These are phyloP conservation scores for Dinocampus coccinellae DNA, from an alignment of 2,888 invertebrate species.

Conservation along the genomic window DNA sequence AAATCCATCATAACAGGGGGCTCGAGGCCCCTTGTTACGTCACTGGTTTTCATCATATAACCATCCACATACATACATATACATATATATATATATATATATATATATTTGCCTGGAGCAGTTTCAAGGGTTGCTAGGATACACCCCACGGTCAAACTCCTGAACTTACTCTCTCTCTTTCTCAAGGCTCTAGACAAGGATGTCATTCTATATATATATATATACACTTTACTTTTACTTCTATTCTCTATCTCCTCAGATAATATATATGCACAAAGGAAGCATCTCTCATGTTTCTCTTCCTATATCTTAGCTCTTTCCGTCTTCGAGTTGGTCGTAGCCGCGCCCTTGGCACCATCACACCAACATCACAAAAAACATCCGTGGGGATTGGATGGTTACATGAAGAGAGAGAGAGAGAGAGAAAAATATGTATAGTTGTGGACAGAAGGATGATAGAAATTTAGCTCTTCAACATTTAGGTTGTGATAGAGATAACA, in stretches of 20 bases:
- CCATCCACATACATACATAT: conserved; percentile 18
- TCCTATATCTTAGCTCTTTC: background rate
- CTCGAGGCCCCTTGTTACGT: conserved; percentile 31
- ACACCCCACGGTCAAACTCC: conserved; percentile 63
- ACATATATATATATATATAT: conserved; percentile 51
- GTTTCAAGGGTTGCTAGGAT: conserved; percentile 67
- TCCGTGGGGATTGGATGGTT: conserved; percentile 9
- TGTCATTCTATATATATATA: conserved; percentile 41
- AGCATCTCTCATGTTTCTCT: background rate
- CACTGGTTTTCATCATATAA: background rate
- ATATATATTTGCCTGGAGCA: conserved; percentile 56
- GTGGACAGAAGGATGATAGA: conserved; percentile 8
- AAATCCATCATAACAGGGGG: conserved; percentile 22
- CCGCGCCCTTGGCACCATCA: conserved; percentile 1
- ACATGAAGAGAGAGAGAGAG: no score
- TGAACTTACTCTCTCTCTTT: conserved; percentile 51
- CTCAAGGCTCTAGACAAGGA: conserved; percentile 48
- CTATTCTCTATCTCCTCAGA: conserved; percentile 15
- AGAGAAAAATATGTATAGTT: no score
- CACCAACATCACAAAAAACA: background rate
- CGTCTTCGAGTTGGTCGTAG: conserved; percentile 3
- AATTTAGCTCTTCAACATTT: conserved; percentile 19
- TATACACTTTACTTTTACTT: conserved; percentile 36
- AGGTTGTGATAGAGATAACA: conserved; percentile 14
- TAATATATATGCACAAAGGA: conserved; percentile 18